Conservation (phyloP, 2,113 vertebrate species). For the Platysternon megacephalum region DNA sequence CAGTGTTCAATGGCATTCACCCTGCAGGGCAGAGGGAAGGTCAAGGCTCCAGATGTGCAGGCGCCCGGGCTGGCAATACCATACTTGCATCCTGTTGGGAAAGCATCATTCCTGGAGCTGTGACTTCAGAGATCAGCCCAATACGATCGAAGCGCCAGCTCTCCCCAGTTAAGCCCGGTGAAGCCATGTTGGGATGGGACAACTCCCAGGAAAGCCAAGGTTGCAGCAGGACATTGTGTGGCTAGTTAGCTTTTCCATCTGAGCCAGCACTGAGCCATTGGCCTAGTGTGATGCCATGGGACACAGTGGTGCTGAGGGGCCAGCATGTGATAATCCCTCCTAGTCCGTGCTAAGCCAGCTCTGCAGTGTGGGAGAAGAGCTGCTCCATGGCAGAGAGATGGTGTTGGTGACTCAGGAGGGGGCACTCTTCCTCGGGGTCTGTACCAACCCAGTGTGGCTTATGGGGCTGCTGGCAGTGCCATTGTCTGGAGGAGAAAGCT, state of each 20-base stretch:
- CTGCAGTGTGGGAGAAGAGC: not conserved
- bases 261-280: not conserved
- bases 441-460: not conserved
- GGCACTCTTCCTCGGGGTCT: not conserved
- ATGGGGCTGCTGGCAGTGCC: not conserved
- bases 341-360: not conserved
- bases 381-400: not conserved
- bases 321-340: not conserved
- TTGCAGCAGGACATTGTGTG: not conserved
- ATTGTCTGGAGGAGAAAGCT: not conserved
- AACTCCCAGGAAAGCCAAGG: not conserved
- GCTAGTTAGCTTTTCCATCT: not conserved
- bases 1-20: not conserved
- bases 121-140: not conserved
- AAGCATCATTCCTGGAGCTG: not conserved
- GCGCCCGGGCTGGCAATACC: not conserved
- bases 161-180: not conserved
- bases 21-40: not conserved
- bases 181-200: not conserved
- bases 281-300: not conserved
- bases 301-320: not conserved
- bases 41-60: not conserved
- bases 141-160: not conserved
- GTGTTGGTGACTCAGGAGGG: not conserved
- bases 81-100: not conserved